phyloP scores from a whole-genome alignment of 2,888 invertebrate genomes.

The Tipula lateralis region DNA sequence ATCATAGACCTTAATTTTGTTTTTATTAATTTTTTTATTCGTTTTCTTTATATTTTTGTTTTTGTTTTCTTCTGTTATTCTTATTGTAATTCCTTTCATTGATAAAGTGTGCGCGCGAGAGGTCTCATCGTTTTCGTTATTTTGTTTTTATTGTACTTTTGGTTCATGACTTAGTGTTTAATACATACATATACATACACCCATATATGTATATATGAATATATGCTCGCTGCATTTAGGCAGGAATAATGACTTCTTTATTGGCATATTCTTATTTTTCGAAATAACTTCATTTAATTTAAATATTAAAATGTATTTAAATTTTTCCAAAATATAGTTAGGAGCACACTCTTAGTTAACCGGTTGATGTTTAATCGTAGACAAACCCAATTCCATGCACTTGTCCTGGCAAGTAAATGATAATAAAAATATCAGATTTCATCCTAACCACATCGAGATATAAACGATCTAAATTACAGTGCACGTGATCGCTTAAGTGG shows the following conservation, averaged over 20 bases:
- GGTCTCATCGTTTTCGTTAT: not conserved
- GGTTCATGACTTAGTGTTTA: not conserved
- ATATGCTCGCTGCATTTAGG: not conserved
- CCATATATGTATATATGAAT: no score
- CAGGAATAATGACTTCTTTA: not conserved
- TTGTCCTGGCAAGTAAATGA: not conserved
- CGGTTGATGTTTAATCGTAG: not conserved
- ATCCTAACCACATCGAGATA: not conserved
- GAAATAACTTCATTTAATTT: not conserved
- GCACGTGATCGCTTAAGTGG: not conserved
- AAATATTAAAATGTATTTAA: not conserved
- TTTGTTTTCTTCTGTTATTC: not conserved
- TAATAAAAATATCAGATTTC: not conserved
- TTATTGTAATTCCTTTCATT: not conserved
- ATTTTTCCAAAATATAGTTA: not conserved
- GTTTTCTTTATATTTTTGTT: not conserved
- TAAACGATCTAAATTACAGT: not conserved
- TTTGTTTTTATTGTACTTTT: not conserved
- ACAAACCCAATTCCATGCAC: not conserved
- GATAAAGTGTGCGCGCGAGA: slow-evolving; percentile 24
- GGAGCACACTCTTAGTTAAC: no score
- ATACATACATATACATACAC: no score
- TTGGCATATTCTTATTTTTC: not conserved
- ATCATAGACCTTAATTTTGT: slow-evolving; percentile 24
- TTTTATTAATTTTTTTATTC: not conserved